Percentiles rank a stretch among this genome's conserved stretches.
These are phyloP conservation scores for Resseliella maxima DNA, from an alignment of 2,888 invertebrate species.

Conservation along the genomic window DNA sequence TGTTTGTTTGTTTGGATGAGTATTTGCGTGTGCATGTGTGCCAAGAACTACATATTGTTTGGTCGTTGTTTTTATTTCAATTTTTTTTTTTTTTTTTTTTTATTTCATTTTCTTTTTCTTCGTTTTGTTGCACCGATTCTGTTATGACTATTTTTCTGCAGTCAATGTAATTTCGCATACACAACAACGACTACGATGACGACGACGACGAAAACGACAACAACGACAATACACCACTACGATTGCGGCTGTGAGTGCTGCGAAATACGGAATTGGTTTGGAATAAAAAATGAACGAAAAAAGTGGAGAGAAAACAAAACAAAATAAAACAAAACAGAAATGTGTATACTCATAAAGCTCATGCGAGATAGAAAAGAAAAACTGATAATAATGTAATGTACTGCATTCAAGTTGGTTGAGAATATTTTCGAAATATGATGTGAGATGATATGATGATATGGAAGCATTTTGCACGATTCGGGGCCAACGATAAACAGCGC, in stretches of 20 bases:
- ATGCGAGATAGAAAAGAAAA: neutral
- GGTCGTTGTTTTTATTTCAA: too few species aligned
- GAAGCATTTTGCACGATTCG: constrained; percentile 43
- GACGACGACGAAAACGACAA: neutral
- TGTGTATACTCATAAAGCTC: too few species aligned
- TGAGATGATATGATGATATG: constrained; percentile 3
- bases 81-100: neutral
- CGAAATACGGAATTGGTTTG: constrained; percentile 9
- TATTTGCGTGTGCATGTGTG: neutral
- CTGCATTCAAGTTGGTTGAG: neutral
- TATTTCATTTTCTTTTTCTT: too few species aligned
- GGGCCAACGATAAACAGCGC: neutral
- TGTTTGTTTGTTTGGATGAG: constrained; percentile 36
- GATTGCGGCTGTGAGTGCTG: neutral
- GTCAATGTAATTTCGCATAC: neutral
- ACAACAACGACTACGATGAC: neutral
- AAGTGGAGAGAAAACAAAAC: neutral
- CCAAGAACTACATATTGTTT: neutral
- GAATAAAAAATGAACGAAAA: neutral
- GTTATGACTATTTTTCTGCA: constrained; percentile 30
- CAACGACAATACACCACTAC: too few species aligned
- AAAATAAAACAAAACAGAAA: neutral
- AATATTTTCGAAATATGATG: constrained; percentile 34
- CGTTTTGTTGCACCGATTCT: neutral
- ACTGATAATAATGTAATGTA: neutral